A percentile compares a stretch with the other conserved stretches of the same genome.
Evolutionary conservation across 2,113 vertebrate species (phyloP).

Genomic region (Aplodontia rufa): DNA sequence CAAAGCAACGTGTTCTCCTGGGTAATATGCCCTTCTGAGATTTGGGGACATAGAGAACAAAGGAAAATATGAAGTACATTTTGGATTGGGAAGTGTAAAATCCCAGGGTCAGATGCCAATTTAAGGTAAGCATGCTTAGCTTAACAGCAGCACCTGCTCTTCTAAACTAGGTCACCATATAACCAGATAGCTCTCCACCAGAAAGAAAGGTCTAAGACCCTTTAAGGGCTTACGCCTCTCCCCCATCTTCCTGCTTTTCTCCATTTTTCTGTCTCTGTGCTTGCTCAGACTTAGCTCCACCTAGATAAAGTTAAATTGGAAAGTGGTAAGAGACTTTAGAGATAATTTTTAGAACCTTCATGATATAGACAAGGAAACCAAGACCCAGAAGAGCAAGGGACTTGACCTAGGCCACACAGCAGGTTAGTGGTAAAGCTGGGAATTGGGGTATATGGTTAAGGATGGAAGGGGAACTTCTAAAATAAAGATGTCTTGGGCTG

Average conservation of each 20-base stretch:
- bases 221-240: neutral
- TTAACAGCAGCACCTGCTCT: neutral
- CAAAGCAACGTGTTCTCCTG: slow-evolving; percentile 52
- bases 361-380: neutral
- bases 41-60: slow-evolving; percentile 48
- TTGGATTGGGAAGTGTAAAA: slow-evolving; percentile 57
- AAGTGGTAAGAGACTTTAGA: neutral
- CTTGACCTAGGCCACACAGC: neutral
- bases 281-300: neutral
- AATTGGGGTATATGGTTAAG: neutral
- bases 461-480: neutral
- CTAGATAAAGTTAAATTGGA: neutral
- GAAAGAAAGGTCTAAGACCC: neutral
- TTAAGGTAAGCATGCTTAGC: slow-evolving; percentile 45
- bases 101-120: neutral
- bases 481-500: too few species aligned
- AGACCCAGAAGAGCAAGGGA: slow-evolving; percentile 15
- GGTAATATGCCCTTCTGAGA: slow-evolving; percentile 40
- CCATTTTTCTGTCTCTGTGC: neutral
- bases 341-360: neutral
- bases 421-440: neutral
- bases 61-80: slow-evolving; percentile 66
- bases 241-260: neutral
- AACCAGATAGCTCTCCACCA: neutral
- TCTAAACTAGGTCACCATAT: neutral